Base-by-base conservation (phyloP, 2,888 invertebrate species). In the Diarsia dahlii region DNA sequence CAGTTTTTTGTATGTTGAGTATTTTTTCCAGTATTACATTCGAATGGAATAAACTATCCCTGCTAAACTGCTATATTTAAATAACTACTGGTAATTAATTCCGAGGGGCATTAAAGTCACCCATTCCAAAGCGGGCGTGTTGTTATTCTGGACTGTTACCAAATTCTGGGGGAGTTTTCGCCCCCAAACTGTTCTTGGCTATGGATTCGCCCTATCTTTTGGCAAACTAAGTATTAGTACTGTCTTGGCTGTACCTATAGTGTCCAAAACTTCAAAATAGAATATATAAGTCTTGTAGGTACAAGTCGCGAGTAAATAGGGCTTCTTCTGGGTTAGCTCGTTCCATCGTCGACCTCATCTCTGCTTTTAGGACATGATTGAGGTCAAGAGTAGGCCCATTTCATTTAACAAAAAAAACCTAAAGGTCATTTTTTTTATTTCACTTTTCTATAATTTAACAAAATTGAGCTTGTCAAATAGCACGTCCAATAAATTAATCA, bases 61-160 rank as follows among this genome's bases (percentile, higher is more conserved):
- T n/a, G n/a, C n/a, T n/a, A n/a, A n/a, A n/a, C 12, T 18, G 4
- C 18, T 60, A n/a, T n/a, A 45, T 45, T 63, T n/a, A 63, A 70
- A 18, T 34, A 80, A 54, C 13, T 80, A 54, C 52, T 62, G 23
- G 56, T 77, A 64, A 75, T 77, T 81, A 77, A 77, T 64, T 74
- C 18, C 13, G 20, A 6, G 12, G 34, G 75, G 10, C 52, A 64
- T 77, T 74, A 81, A 81, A 75, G 81, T 64, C 81, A 81, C 28
- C 81, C 81, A 20, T 54, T 81, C 2, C 63, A 39, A 56, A 64
- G 54, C 50, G 48, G 28, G 23, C 50, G 50, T 15, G 74, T 20
- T 74, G 54, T 74, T 64, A 50, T 54, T 82, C 77, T 76, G 78
- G 78, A 78, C 48, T 54, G 54, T 56, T 76, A 76, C 78, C 78